Percentiles rank a stretch among this genome's conserved stretches.
These are phyloP conservation scores for Zeus faber DNA, from an alignment of 2,113 vertebrate genomes.

Conservation along the genomic window DNA sequence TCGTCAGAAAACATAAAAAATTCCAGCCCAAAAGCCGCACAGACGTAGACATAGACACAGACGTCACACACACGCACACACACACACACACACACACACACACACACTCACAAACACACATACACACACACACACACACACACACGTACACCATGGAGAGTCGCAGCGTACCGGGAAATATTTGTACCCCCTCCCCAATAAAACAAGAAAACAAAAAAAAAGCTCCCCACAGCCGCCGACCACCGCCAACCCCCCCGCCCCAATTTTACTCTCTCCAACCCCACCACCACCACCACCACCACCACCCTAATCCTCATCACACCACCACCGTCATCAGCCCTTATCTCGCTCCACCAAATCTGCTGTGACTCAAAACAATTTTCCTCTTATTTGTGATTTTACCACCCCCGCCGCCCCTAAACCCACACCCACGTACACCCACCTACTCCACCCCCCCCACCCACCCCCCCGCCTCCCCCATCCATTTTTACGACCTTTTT, in stretches of 20 bases:
- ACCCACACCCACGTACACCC: constrained; percentile 24
- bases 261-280: constrained; percentile 3
- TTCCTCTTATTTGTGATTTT: constrained; percentile 69
- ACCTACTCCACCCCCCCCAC: constrained; percentile 40
- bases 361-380: constrained; percentile 74
- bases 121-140: constrained; percentile 1
- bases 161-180: not conserved
- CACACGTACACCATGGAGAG: not conserved
- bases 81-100: constrained; percentile 14
- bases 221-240: constrained; percentile 28
- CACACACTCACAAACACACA: not conserved
- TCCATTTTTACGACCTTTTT: no score
- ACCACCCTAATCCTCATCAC: constrained; percentile 65
- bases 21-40: no score
- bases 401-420: constrained; percentile 23
- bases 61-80: constrained; percentile 33
- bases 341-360: constrained; percentile 74
- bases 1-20: no score
- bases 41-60: no score
- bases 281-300: constrained; percentile 3
- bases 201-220: not conserved
- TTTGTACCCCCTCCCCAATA: no score
- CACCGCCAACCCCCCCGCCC: constrained; percentile 38
- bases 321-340: constrained; percentile 66
- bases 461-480: constrained; percentile 39